phyloP scores from a whole-genome alignment of 2,888 invertebrate species.

The Rutpela maculata region DNA sequence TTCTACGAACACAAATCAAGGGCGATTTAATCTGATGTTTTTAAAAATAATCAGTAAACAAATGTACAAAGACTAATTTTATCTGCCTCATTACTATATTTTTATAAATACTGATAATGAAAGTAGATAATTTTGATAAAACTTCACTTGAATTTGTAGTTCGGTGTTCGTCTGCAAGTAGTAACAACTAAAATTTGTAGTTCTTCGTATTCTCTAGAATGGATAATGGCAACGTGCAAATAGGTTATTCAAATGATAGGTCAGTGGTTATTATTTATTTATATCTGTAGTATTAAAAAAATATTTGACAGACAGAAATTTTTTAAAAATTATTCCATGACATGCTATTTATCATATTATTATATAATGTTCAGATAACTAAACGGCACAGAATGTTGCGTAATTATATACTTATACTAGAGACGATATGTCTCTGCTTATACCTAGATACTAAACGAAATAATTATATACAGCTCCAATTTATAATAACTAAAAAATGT shows the following conservation, averaged over 20 bases:
- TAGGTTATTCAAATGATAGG: conserved; percentile 44
- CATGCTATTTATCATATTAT: not conserved
- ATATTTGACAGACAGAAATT: not conserved
- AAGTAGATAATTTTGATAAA: conserved; percentile 33
- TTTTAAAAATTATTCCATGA: not conserved
- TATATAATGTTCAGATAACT: not conserved
- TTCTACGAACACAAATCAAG: not conserved
- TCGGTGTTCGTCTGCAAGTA: not conserved
- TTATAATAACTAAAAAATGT: too few species aligned
- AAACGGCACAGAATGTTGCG: too few species aligned
- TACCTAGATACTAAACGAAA: too few species aligned
- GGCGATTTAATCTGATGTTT: not conserved
- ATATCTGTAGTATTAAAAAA: not conserved
- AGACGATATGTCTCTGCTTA: too few species aligned
- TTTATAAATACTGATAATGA: conserved; percentile 36
- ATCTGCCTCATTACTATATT: conserved; percentile 17
- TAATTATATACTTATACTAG: too few species aligned
- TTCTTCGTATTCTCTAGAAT: conserved; percentile 9
- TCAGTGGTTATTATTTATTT: conserved; percentile 21
- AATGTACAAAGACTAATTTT: conserved; percentile 7
- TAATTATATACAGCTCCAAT: too few species aligned
- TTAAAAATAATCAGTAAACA: conserved; percentile 4
- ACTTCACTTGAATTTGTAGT: conserved; percentile 27
- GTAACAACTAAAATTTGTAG: not conserved
- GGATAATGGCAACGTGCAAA: conserved; percentile 41